Evolutionary conservation across 2,797 vertebrate genomes (phyloP).

Genomic region (Sebastes trivittatus): DNA sequence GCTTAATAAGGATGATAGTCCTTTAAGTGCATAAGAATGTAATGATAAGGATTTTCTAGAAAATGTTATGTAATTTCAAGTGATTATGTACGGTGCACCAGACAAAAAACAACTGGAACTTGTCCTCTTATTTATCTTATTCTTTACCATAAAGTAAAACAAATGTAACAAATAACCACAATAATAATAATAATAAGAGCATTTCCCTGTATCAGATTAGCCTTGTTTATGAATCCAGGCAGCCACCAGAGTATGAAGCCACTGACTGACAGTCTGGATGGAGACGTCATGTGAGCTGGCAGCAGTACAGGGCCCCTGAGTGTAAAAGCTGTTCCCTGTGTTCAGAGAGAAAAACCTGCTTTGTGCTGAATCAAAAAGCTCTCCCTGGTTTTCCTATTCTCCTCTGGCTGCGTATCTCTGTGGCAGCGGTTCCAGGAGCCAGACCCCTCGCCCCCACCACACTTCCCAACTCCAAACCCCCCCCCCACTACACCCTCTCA

Average conservation of each 20-base stretch:
- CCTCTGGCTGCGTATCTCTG: constrained; percentile 37
- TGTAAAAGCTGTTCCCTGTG: constrained; percentile 51
- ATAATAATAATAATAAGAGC: not conserved
- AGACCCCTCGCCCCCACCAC: constrained; percentile 32
- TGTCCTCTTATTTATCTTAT: not conserved
- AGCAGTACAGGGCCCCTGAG: constrained; percentile 25
- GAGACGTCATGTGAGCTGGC: constrained; percentile 66
- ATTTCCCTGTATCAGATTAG: not conserved
- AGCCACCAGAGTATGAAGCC: constrained; percentile 21
- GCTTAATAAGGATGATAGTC: constrained; percentile 53
- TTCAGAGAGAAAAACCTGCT: constrained; percentile 55
- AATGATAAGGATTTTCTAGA: not conserved
- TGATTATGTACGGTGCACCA: not conserved
- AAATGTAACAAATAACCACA: not conserved
- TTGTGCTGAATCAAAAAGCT: constrained; percentile 58
- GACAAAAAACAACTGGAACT: not conserved
- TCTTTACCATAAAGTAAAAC: not conserved
- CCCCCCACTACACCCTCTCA: constrained; percentile 18
- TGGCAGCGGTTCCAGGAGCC: constrained; percentile 55
- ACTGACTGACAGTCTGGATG: constrained; percentile 34
- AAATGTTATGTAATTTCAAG: not conserved
- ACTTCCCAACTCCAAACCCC: not conserved
- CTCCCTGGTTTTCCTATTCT: constrained; percentile 51
- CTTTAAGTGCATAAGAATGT: constrained; percentile 48
- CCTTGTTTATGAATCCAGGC: not conserved